phyloP scores from a whole-genome alignment of 1,140 invertebrate species.

The Linepithema humile region DNA sequence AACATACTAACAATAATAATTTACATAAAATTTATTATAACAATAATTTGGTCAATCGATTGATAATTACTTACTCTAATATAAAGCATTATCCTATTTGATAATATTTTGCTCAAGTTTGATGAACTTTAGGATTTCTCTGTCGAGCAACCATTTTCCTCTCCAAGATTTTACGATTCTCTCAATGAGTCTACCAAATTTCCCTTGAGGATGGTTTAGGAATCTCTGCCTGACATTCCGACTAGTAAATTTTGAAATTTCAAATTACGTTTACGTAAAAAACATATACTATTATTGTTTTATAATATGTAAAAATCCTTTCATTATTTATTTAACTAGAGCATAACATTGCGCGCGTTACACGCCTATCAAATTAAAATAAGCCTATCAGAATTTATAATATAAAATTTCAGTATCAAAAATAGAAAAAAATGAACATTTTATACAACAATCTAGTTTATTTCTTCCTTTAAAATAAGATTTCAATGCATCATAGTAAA shows the following conservation, averaged over 20 bases:
- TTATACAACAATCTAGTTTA: no score
- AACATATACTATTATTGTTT: not conserved
- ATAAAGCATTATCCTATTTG: not conserved
- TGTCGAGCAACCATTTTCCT: not conserved
- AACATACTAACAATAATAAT: not conserved
- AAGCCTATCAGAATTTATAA: no score
- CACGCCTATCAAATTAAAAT: no score
- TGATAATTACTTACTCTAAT: not conserved
- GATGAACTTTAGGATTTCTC: not conserved
- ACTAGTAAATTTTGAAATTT: slow-evolving; percentile 4
- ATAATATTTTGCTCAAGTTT: not conserved
- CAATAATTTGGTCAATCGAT: not conserved
- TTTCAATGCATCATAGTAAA: no score
- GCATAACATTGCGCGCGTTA: not conserved
- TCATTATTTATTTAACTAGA: not conserved
- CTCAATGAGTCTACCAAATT: slow-evolving; percentile 6
- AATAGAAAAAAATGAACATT: no score
- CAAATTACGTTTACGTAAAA: not conserved
- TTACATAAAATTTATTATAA: not conserved
- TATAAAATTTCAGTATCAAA: no score
- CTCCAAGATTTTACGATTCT: slow-evolving; percentile 1
- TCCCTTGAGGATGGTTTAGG: slow-evolving; percentile 2
- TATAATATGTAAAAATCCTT: not conserved
- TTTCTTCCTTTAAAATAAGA: no score
- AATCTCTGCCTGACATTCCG: not conserved